Conservation (phyloP, 2,113 vertebrate genomes). For the Casuarius casuarius region DNA sequence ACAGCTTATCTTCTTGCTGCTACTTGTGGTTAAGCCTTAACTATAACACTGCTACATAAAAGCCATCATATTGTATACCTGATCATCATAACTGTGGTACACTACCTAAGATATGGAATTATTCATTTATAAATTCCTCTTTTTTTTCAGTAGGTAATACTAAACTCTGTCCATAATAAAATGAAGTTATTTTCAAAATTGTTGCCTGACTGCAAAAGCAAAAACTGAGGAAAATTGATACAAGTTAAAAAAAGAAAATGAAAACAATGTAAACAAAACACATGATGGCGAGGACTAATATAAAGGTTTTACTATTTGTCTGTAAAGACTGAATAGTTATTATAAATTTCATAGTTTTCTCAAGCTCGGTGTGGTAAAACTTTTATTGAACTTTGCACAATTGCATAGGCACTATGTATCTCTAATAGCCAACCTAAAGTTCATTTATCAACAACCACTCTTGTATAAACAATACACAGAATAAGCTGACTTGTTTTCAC, state of each 20-base stretch:
- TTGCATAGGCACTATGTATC: background rate
- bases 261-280: background rate
- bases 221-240: background rate
- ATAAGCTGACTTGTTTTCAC: background rate
- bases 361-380: background rate
- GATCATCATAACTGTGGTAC: background rate
- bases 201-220: background rate
- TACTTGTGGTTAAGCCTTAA: background rate
- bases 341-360: background rate
- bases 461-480: background rate
- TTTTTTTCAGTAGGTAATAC: background rate
- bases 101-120: background rate
- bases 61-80: background rate
- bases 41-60: background rate
- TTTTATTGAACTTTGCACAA: background rate
- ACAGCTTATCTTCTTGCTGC: background rate
- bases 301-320: background rate
- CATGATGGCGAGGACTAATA: background rate
- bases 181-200: background rate
- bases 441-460: conserved; percentile 25
- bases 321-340: background rate
- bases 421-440: background rate
- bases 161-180: background rate
- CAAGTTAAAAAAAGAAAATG: background rate
- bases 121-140: background rate